These are phyloP conservation scores for Lasioglossum calceatum DNA, from an alignment of 2,888 invertebrate genomes.

Conservation along the genomic window DNA sequence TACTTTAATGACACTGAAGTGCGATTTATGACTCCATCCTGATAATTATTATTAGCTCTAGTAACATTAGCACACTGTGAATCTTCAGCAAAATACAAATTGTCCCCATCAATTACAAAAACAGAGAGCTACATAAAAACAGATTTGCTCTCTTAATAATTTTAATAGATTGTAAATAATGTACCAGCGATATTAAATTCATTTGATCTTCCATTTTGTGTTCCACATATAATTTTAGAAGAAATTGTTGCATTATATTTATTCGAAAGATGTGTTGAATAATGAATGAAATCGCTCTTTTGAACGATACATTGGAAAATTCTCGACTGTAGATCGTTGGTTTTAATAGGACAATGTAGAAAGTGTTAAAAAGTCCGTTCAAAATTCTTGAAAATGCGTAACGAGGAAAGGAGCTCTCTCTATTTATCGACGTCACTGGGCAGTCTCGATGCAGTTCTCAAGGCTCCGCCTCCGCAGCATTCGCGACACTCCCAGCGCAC, in stretches of 20 bases:
- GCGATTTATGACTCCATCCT: too few relatives aligned
- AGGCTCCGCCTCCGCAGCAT: conserved; percentile 83
- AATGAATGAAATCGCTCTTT: too few relatives aligned
- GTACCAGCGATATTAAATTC: background rate
- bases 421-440: conserved; percentile 75
- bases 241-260: background rate
- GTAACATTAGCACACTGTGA: background rate
- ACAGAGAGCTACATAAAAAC: background rate
- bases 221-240: background rate
- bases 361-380: background rate
- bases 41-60: background rate
- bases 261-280: too few relatives aligned
- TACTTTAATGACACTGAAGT: background rate
- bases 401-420: conserved; percentile 42
- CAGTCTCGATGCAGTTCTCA: conserved; percentile 77
- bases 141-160: background rate
- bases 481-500: conserved; percentile 79
- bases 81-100: background rate
- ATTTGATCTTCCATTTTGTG: background rate
- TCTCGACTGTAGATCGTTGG: background rate
- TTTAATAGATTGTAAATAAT: background rate
- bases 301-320: background rate
- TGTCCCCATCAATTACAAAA: background rate
- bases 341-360: background rate
- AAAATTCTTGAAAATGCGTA: conserved; percentile 9